Percentiles rank a stretch among this genome's conserved stretches.
These are phyloP conservation scores for Galago senegalensis DNA, from an alignment of 2,797 vertebrate genomes.

Conservation along the genomic window DNA sequence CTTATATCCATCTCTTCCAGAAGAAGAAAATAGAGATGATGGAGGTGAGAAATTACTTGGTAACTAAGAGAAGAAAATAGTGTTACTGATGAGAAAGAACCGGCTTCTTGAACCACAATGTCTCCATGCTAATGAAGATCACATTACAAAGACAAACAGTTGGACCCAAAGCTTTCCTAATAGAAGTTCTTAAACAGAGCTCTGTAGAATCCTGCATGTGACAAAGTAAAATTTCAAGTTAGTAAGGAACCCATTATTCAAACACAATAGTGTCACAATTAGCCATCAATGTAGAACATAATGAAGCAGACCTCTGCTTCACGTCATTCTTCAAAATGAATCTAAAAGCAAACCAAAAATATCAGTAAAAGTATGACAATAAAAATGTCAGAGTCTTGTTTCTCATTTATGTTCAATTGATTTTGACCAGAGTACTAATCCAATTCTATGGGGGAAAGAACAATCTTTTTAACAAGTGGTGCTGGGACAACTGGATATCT, in stretches of 20 bases:
- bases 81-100: neutral
- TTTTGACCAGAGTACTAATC: neutral
- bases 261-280: neutral
- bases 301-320: neutral
- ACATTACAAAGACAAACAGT: neutral
- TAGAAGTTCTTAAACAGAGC: neutral
- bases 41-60: neutral
- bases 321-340: neutral
- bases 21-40: neutral
- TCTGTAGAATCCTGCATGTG: neutral
- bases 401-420: neutral
- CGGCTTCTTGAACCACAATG: neutral
- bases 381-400: neutral
- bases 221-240: constrained; percentile 20
- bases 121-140: neutral
- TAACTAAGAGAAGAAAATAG: neutral
- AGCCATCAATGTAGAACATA: constrained; percentile 1
- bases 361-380: neutral
- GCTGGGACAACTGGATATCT: neutral
- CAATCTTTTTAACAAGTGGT: neutral
- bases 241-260: constrained; percentile 8
- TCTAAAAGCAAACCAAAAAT: neutral
- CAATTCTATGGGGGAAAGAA: neutral
- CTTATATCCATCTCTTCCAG: neutral
- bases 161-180: neutral